Percentiles rank a stretch among this genome's conserved stretches.
These are phyloP conservation scores for Bruchidius siliquastri DNA, from an alignment of 2,888 invertebrate species.

Conservation along the genomic window DNA sequence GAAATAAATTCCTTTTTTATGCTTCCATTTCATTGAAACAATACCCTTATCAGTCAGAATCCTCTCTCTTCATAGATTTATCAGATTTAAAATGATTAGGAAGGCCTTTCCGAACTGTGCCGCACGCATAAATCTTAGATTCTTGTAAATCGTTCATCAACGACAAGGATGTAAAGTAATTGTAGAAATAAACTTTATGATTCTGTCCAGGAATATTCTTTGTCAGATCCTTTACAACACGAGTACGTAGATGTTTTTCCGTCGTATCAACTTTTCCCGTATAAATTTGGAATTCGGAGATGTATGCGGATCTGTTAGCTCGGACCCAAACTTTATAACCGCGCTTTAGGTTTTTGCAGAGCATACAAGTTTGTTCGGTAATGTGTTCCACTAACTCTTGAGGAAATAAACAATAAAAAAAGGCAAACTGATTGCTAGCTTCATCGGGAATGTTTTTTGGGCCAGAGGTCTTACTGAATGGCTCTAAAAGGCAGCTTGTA, in stretches of 20 bases:
- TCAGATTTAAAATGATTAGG: neutral
- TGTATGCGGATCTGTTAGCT: neutral
- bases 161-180: neutral
- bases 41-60: neutral
- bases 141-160: neutral
- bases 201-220: too few species aligned
- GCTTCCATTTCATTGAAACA: neutral
- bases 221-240: neutral
- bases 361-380: neutral
- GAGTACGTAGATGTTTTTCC: neutral
- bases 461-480: too few species aligned
- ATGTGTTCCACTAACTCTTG: neutral
- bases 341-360: neutral
- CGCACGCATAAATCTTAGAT: neutral
- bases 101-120: neutral
- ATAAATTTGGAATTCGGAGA: neutral
- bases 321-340: neutral
- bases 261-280: neutral
- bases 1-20: neutral
- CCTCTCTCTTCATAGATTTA: neutral
- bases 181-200: neutral
- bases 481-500: too few species aligned
- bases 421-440: too few species aligned
- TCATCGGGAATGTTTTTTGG: too few species aligned
- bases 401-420: too few species aligned